Evolutionary conservation across 2,113 vertebrate genomes (phyloP).

Genomic region (Macaca fascicularis): T2T-MFA8v1.1 NC_088388.1:122650001-122650500

Average conservation of each 20-base stretch:
- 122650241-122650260: background rate
- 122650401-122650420: background rate
- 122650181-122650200: background rate
- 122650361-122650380: background rate
- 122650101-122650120: background rate
- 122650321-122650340: background rate
- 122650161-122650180: background rate
- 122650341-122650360: background rate
- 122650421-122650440: background rate
- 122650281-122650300: background rate
- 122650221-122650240: background rate
- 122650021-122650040: background rate
- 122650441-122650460: background rate
- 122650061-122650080: background rate
- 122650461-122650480: background rate
- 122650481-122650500: background rate
- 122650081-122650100: background rate
- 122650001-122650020: background rate
- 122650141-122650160: background rate
- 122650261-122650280: background rate
- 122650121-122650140: background rate
- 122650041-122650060: background rate
- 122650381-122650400: background rate
- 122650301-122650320: background rate
- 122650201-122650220: background rate